phyloP scores from a whole-genome alignment of 2,113 vertebrate genomes.

The Scophthalmus maximus region DNA sequence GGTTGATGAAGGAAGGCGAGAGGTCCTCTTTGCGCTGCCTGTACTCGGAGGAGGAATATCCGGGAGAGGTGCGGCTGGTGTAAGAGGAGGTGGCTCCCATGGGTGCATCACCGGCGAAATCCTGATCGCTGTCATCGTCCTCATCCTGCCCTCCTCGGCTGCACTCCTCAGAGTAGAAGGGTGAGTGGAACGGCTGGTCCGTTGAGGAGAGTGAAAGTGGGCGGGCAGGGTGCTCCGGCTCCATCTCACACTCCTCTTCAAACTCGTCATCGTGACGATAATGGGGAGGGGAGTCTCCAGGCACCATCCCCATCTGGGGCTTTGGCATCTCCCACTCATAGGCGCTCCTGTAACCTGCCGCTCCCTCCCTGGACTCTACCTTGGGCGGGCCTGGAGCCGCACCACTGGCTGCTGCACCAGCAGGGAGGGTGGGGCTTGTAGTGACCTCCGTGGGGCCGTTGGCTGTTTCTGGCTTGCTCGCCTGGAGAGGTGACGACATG shows the following conservation, averaged over 20 bases:
- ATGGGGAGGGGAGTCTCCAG: conserved; percentile 81
- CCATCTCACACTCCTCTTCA: conserved; percentile 82
- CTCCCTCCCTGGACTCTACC: conserved; percentile 68
- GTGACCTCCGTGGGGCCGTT: conserved; percentile 89
- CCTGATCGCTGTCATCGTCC: conserved; percentile 68
- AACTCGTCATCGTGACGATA: conserved; percentile 83
- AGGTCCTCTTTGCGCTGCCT: conserved; percentile 89
- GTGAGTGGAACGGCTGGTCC: conserved; percentile 83
- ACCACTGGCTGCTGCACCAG: conserved; percentile 56
- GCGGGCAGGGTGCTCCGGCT: conserved; percentile 84
- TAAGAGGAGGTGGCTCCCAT: conserved; percentile 78
- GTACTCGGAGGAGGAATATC: conserved; percentile 84
- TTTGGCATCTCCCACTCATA: conserved; percentile 81
- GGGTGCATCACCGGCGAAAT: conserved; percentile 76
- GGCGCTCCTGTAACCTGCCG: conserved; percentile 74
- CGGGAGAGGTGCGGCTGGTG: conserved; percentile 75
- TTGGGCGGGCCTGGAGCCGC: conserved; percentile 54
- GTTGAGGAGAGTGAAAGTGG: conserved; percentile 88
- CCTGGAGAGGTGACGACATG: conserved; percentile 63
- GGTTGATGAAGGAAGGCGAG: conserved; percentile 96
- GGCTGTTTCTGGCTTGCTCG: conserved; percentile 74
- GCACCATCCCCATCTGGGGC: conserved; percentile 74
- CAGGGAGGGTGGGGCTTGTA: conserved; percentile 61
- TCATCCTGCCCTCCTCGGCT: conserved; percentile 71
- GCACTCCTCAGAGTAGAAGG: conserved; percentile 76